Percentiles rank a stretch among this genome's conserved stretches.
Conservation (phyloP, 2,113 vertebrate genomes). For the Seriola rivoliana region DNA sequence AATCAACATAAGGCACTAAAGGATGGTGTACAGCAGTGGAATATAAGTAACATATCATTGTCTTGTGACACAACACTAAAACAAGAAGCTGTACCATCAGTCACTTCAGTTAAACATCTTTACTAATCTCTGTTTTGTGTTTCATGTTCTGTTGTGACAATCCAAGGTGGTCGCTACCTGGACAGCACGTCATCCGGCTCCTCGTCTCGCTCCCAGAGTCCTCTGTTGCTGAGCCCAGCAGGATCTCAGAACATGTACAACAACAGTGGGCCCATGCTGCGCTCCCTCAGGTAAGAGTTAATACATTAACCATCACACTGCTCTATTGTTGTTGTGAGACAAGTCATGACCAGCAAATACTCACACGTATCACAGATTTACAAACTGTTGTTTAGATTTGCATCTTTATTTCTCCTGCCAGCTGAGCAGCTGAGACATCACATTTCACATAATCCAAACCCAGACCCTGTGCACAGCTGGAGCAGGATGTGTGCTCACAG, state of each 20-base stretch:
- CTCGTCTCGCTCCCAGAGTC: slow-evolving; percentile 92
- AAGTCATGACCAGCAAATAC: too few species aligned
- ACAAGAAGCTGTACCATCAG: background rate
- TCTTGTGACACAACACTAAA: too few species aligned
- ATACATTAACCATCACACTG: background rate
- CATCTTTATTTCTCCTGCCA: background rate
- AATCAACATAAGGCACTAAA: background rate
- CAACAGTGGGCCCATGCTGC: slow-evolving; percentile 76
- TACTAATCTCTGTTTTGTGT: background rate
- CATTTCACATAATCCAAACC: background rate
- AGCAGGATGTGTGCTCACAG: background rate
- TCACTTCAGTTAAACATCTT: background rate
- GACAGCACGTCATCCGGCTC: slow-evolving; percentile 92
- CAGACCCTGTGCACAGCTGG: background rate
- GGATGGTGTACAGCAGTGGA: too few species aligned
- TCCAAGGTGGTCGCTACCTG: slow-evolving; percentile 85
- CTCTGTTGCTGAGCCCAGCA: slow-evolving; percentile 88
- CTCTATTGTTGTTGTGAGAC: too few species aligned
- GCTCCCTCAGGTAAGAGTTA: slow-evolving; percentile 77
- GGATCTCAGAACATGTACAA: slow-evolving; percentile 83
- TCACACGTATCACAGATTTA: too few species aligned
- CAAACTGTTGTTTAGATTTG: background rate
- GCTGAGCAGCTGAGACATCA: background rate
- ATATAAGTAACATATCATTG: too few species aligned
- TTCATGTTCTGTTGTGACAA: background rate